Base-by-base conservation (phyloP, 2,797 vertebrate genomes). In the Alauda arvensis region DNA sequence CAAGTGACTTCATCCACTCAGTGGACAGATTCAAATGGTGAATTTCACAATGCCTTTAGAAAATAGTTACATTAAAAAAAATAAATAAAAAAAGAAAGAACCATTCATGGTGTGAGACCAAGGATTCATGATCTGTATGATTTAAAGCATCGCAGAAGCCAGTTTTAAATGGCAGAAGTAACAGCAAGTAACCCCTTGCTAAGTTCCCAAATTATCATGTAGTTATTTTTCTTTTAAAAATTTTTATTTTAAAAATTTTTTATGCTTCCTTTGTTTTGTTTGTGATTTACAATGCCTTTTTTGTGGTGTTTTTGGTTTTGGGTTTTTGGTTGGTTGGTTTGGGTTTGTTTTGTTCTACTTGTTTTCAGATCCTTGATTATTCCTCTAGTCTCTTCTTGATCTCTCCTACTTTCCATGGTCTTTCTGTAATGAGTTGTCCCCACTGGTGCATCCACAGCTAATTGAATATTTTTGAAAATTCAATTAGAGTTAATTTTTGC, bases 31-130 rank as follows among this genome's bases (percentile, higher is more conserved):
- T 43, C 34, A 74, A 49, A 55, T 21, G 7, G 10, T 29, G 16
- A 62, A 37, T 49, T 55, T 49, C 28, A 25, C 19, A 61, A 4
- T 25, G 10, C 3, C 8, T 49, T 31, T 28, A 55, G 28, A 31
- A 71, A 77, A 55, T 2, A 43, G 16, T 26, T 19, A 24, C 2
- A 1, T 23, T 13, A 6, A 29, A 21, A 23, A 33, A 8, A 5
- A 4, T 2, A 23, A 33, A 18, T 4, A 29, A 21, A 23, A 33
- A 8, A 5, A 4, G 2, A 23, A 33, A 18, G 0, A 20, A 10
- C 2, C 2, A 26, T n/a, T 68, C 8, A 10, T 29, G 1, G 1
- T 56, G 10, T 37, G 21, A 77, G 60, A 56, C 2, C 2, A 62
- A 62, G 25, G 23, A 55, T 46, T 70, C 39, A 10, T 24, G 28